Evolutionary conservation across 2,888 invertebrate species (phyloP), one percentile per base, ranked within the genome.

Genomic region (Sminthurinus aureus): DNA sequence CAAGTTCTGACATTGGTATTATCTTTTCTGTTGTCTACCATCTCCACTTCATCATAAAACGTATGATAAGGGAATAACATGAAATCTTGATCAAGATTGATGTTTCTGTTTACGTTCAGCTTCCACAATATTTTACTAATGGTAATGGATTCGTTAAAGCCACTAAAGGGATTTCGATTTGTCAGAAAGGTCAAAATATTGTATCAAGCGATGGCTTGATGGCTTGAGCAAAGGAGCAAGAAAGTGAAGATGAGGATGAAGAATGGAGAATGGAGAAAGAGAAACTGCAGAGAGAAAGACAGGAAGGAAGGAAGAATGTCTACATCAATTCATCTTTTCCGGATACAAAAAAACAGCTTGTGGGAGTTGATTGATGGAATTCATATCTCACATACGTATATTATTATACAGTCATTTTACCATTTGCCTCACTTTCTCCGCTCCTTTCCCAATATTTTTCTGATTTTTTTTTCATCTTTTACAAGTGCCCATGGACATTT

Each of bases 31-130:
- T 22, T 52, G 24, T 38, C 80, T 52, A 71, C 80, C 71, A 80
- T 71, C 71, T 80, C 80, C 71, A 80, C 80, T 80, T 80, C 71
- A 80, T 80, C 80, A 75, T 74, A 52, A 38, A 75, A 20, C 58
- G 74, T 38, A 38, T 38, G 38, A 38, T 4, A 38, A 76, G 69
- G 12, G 76, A 82, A 77, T 77, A 82, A 82, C 76, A 77, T 52
- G 69, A 84, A 79, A 81, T 84, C 79, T 20, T 79, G 81, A 78
- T 76, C 77, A 84, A 78, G 84, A 84, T 84, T 84, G 84, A 84
- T 84, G 81, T 77, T 75, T 81, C 81, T 84, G 84, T 84, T 84
- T 84, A 84, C 84, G 81, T 84, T 67, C 75, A 64, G 76, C 51
- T 52, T 38, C 50, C 58, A 52, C 50, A 80, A 80, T 80, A 71